Percentiles rank a stretch among this genome's conserved stretches.
phyloP scores from a whole-genome alignment of 2,797 vertebrate genomes.

The Hipposideros larvatus region DNA sequence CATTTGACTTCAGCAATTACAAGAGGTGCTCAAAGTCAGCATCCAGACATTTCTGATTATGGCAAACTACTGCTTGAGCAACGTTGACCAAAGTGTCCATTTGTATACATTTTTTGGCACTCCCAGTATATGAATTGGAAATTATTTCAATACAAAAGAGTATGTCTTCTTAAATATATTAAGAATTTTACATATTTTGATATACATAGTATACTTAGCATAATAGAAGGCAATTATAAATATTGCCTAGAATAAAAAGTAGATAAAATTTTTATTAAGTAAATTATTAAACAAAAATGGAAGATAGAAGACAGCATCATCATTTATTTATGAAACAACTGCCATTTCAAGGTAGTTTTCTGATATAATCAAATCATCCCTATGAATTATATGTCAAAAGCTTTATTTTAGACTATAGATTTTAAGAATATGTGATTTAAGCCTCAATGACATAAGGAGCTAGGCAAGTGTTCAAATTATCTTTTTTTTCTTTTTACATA shows the following conservation, averaged over 20 bases:
- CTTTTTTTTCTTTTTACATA: not conserved
- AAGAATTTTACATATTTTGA: not conserved
- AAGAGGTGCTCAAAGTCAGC: too few relatives aligned
- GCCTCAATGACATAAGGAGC: not conserved
- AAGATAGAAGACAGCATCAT: not conserved
- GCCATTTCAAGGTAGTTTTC: not conserved
- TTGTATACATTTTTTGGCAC: too few relatives aligned
- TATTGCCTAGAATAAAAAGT: not conserved
- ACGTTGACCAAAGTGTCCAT: too few relatives aligned
- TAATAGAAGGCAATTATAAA: not conserved
- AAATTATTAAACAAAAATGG: conserved; percentile 33
- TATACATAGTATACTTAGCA: not conserved
- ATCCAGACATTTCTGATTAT: too few relatives aligned
- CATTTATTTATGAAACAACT: not conserved
- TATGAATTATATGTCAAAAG: not conserved
- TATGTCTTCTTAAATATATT: not conserved
- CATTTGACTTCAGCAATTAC: too few relatives aligned
- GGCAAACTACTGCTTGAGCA: too few relatives aligned
- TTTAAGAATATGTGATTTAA: not conserved
- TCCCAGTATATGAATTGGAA: not conserved
- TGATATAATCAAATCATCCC: not conserved
- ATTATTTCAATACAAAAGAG: not conserved
- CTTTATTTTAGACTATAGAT: not conserved
- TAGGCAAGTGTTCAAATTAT: conserved; percentile 15
- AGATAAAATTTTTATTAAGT: not conserved